Evolutionary conservation across 1,140 invertebrate genomes (phyloP), one percentile per base, ranked within the genome.

Genomic region (Arctopsyche grandis): DNA sequence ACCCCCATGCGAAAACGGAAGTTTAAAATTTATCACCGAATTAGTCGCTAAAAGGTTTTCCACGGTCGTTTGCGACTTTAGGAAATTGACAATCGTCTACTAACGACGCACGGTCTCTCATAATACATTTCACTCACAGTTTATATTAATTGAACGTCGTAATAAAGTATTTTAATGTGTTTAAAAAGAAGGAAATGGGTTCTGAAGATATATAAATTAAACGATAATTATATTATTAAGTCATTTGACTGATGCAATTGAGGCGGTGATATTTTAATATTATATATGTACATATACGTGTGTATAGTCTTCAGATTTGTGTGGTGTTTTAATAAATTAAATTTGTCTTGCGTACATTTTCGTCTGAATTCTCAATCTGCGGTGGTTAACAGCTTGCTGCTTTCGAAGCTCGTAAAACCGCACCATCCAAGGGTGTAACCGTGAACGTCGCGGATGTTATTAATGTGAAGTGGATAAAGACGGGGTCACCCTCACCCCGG

Each of bases 1-100:
- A 73, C 21, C 63, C 60, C 60, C 44, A 14, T 5, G 43, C 29
- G 29, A 24, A 10, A 46, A 52, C 81, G 81, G 81, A 82, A 82
- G 78, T 80, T 80, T 78, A 82, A 80, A 80, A 82, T 82, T 82
- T 82, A 82, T 82, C 75, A 73, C 81, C 77, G 73, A 82, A 82
- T 82, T 82, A 82, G 79, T 78, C 73, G 79, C 81, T 82, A 80
- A 82, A 80, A 82, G 81, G 76, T 80, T 82, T 82, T 75, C 43
- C 29, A 24, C 46, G 48, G 52, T n/a, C n/a, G n/a, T 29, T 56
- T 60, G 21, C 48, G 66, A 70, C 77, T 66, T 66, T 63, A 58
- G 81, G 81, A 82, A 80, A 82, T 82, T 80, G 79, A 71, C 79
- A 80, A 82, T 82, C 77, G 79, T 76, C 14, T 46, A n/a, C 12